Base-by-base conservation (phyloP, 2,888 invertebrate genomes). In the Teinopalpus imperialis region DNA sequence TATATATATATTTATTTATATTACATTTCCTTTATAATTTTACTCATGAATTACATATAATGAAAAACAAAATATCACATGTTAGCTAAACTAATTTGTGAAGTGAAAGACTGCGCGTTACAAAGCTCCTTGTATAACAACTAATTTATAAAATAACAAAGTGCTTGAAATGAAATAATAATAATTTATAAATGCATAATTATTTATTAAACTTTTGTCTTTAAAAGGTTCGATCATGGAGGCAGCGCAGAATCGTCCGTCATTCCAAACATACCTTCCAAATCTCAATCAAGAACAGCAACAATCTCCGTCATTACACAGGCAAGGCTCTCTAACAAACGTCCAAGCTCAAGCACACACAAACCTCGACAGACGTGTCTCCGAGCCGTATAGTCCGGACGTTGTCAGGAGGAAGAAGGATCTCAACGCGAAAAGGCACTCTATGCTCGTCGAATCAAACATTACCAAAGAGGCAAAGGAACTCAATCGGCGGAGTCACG, bases 181-280 rank as follows among this genome's bases (percentile, higher is more conserved):
- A 23, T 23, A 30, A 30, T 30, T 8, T 14, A 30, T 16, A 16
- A 3, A 16, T 16, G 2, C 16, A 2, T 1, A 29, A 29, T 3
- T 29, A n/a, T 14, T 29, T 9, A 18, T 16, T 18, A 16, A 16
- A n/a, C n/a, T n/a, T n/a, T n/a, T n/a, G 16, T 14, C 30, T 30
- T 32, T 7, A 7, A 27, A 20, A 74, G 93, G 91, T 60, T 93
- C 93, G 20, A 93, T 93, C 61, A 93, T 93, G 81, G 93, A 93
- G 63, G 93, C 92, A 2, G 91, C 93, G 6, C 93, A 93, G 63
- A 93, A 92, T 57, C 65, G 87, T 41, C 88, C 89, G 6, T 79
- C 89, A 14, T 89, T 89, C 75, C 89, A 89, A 61, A 88, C 89
- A 0, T 89, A 89, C 61, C 65, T 89, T 3, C 85, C 88, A 2